These are phyloP conservation scores for Cisticola juncidis DNA, from an alignment of 2,113 vertebrate species.

Conservation along the genomic window DNA sequence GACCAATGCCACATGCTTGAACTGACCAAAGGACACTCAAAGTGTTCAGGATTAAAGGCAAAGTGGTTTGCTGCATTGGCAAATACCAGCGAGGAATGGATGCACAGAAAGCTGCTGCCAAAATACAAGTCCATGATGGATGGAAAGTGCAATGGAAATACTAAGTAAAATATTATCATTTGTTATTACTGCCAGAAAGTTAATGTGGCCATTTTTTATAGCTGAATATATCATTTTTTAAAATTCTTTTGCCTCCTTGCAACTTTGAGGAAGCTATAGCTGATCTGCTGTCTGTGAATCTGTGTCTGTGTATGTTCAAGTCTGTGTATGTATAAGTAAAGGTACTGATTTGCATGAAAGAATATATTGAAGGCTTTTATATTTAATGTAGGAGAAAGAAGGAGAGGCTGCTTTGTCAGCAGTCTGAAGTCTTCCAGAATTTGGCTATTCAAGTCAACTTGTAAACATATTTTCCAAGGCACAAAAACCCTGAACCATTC, in stretches of 20 bases:
- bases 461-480: background rate
- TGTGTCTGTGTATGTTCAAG: background rate
- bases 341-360: background rate
- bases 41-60: background rate
- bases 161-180: slow-evolving; percentile 35
- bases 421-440: background rate
- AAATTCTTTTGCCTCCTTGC: background rate
- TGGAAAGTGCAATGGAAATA: background rate
- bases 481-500: background rate
- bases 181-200: background rate
- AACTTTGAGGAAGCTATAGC: background rate
- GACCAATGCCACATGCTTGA: background rate
- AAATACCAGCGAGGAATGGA: background rate
- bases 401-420: background rate
- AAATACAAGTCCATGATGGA: background rate
- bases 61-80: background rate
- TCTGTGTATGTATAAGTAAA: background rate
- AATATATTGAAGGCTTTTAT: background rate
- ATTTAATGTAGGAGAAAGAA: background rate
- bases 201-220: background rate
- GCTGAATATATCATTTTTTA: background rate
- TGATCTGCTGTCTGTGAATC: background rate
- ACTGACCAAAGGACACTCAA: background rate
- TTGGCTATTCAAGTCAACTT: background rate
- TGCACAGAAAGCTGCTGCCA: background rate